Conservation (phyloP, 37 sponge, comb jelly and placozoan species). For the Chondrosia reniformis region DNA sequence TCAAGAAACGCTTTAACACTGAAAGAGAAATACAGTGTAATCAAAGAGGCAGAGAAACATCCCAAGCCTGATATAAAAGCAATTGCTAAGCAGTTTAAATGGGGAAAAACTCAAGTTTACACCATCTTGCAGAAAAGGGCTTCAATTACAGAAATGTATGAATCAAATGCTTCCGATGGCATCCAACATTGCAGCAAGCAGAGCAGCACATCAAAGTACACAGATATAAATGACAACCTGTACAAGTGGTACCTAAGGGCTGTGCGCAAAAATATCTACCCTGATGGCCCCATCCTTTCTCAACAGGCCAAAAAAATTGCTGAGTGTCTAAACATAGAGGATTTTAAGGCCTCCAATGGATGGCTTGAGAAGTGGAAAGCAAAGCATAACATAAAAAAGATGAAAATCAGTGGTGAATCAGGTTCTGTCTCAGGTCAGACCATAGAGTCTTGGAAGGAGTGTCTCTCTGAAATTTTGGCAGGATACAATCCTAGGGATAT, state of each 20-base stretch:
- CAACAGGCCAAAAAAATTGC: slow-evolving; percentile 47
- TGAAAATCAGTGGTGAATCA: slow-evolving; percentile 65
- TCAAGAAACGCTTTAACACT: slow-evolving; percentile 2
- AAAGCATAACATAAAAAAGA: slow-evolving; percentile 43
- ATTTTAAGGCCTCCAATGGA: slow-evolving; percentile 52
- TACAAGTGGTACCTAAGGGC: slow-evolving; percentile 47
- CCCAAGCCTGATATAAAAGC: slow-evolving; percentile 14
- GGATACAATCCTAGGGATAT: slow-evolving; percentile 24
- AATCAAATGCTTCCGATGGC: slow-evolving; percentile 31
- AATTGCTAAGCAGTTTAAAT: neutral
- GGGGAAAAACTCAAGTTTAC: slow-evolving; percentile 19
- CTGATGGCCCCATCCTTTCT: slow-evolving; percentile 23
- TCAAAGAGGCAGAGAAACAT: slow-evolving; percentile 10
- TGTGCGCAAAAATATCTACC: slow-evolving; percentile 40
- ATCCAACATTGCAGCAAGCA: slow-evolving; percentile 16
- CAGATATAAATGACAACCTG: slow-evolving; percentile 29
- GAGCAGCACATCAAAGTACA: slow-evolving; percentile 28
- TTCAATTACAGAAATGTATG: slow-evolving; percentile 19
- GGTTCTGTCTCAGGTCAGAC: slow-evolving; percentile 43
- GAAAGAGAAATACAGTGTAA: slow-evolving; percentile 14
- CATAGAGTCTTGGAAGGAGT: slow-evolving; percentile 52
- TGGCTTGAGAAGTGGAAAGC: slow-evolving; percentile 62
- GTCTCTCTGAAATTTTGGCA: slow-evolving; percentile 41
- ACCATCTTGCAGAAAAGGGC: slow-evolving; percentile 40
- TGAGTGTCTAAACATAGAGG: slow-evolving; percentile 6